Evolutionary conservation across 2,888 invertebrate species (phyloP).

Genomic region (Noctua pronuba): DNA sequence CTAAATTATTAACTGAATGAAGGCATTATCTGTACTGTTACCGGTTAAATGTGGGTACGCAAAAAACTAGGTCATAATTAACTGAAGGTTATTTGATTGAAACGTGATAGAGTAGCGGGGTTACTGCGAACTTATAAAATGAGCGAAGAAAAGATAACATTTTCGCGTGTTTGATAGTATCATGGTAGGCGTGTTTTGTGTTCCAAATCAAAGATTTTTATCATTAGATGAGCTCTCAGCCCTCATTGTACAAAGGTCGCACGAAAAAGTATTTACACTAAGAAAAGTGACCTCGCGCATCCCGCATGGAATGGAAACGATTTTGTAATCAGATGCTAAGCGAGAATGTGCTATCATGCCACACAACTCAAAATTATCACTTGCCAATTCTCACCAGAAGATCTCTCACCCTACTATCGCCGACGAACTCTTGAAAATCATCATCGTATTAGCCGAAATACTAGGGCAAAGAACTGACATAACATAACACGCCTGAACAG

Average conservation of each 20-base stretch:
- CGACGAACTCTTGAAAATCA: no score
- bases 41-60: neutral
- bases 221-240: neutral
- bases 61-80: slow-evolving; percentile 42
- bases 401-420: no score
- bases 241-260: neutral
- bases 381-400: no score
- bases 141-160: slow-evolving; percentile 10
- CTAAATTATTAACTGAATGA: slow-evolving; percentile 3
- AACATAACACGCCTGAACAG: no score
- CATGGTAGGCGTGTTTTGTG: slow-evolving; percentile 8
- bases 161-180: neutral
- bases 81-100: slow-evolving; percentile 18
- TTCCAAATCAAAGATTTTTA: neutral
- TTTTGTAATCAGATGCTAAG: no score
- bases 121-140: slow-evolving; percentile 18
- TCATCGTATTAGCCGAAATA: no score
- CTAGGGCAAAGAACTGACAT: no score
- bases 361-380: no score
- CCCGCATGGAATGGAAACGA: neutral
- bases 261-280: neutral
- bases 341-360: no score
- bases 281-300: neutral
- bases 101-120: slow-evolving; percentile 35
- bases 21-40: slow-evolving; percentile 31